Base-by-base conservation (phyloP, 2,888 invertebrate species). In the Dynastes grantii region DNA sequence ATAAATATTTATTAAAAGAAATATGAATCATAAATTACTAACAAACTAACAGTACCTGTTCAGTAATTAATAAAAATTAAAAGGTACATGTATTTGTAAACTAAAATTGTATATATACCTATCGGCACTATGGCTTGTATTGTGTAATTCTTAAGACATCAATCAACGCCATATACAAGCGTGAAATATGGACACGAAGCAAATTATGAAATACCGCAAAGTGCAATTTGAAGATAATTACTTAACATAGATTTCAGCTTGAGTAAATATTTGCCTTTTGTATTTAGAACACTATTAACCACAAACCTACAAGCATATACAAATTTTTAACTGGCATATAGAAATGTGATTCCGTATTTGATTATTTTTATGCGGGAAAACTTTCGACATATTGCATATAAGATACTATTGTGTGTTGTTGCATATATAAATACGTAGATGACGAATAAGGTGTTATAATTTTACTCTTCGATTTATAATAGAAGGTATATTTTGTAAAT, bases 141-240 rank as follows among this genome's bases (percentile, higher is more conserved):
- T 29, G 29, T 29, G 61, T 16, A 61, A 61, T 61, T 61, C 16
- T 9, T 61, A 61, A 13, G 22, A 27, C 40, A 67, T 67, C 67
- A 67, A 45, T 45, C 67, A 67, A 22, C 11, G 45, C 40, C 67
- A 27, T n/a, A 45, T 22, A 22, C 67, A 22, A 22, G 45, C 22
- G 67, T 67, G 67, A 67, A 67, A 49, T 67, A 67, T 67, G 67
- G 67, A 67, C 45, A 40, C 49, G 40, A 45, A 45, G 22, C 22
- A 16, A n/a, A 27, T 67, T 67, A 11, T 27, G 67, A 67, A 67
- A 67, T 67, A 27, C 67, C 67, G 49, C 67, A 67, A 45, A 67
- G 22, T 67, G 67, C 45, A 67, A 67, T 45, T 45, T 45, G 67
- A 67, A 67, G 22, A 27, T 45, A 45, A 45, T 67, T 45, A 22